Evolutionary conservation across 2,888 invertebrate genomes (phyloP), one percentile per base, ranked within the genome.

Genomic region (Noctua fimbriata): DNA sequence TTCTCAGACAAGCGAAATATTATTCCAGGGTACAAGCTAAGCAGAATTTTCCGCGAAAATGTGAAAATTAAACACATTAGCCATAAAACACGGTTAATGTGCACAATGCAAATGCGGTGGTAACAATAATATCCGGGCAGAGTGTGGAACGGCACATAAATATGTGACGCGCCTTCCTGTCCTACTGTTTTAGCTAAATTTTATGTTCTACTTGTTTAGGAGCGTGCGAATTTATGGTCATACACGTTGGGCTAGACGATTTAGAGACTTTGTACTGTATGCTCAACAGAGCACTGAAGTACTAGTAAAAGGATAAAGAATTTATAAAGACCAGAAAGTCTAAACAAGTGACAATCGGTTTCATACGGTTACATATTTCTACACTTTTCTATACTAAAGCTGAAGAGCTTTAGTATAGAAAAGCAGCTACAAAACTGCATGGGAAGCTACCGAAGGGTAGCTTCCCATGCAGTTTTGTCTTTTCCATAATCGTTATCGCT

Each of bases 81-180:
- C 86, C 83, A 89, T 90, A 90, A 89, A 90, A 79, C 86, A 89
- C 80, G 55, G 90, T 78, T 89, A 89, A 89, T 88, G 89, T 86
- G 85, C 69, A 76, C 80, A 84, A 90, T 89, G 88, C 89, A 88
- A 90, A 90, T 87, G 88, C 73, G 79, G 80, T 84, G 88, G 90
- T 88, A 83, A 82, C 88, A 90, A 87, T 90, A 91, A 89, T 90
- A 90, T 90, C 90, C 90, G 89, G 89, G 66, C 77, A 81, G 86
- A 86, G 89, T 87, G 90, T 82, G 81, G 84, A 82, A 79, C 82
- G 78, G 74, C 83, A 84, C 90, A 90, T 90, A 89, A 90, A 90
- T 88, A 89, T 81, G 87, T 72, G 85, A 74, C 73, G 60, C 79
- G 78, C 76, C 82, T 86, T 89, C 89, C 88, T 86, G 89, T 87